Conservation (phyloP, 1,140 invertebrate species). For the Brachystomella parvula region DNA sequence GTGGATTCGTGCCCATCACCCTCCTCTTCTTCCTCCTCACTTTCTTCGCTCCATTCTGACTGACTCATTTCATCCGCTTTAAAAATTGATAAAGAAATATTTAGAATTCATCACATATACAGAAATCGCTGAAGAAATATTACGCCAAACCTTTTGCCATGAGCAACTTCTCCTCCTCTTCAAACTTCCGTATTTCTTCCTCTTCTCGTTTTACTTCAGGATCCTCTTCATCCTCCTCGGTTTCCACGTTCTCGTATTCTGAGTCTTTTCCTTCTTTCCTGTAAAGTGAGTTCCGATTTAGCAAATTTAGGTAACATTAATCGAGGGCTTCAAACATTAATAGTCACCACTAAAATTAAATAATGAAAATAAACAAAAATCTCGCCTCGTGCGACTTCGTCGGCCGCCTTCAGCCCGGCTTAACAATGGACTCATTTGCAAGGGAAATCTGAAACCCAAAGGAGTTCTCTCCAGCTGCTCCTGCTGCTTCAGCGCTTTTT, state of each 20-base stretch:
- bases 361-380: constrained; percentile 11
- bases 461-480: constrained; percentile 37
- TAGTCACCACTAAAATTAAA: not conserved
- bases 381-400: constrained; percentile 9
- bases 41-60: constrained; percentile 68
- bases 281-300: constrained; percentile 10
- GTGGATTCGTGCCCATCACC: constrained; percentile 57
- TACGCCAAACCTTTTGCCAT: constrained; percentile 42
- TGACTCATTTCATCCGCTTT: constrained; percentile 50
- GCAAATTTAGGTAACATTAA: not conserved
- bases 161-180: constrained; percentile 49
- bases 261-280: constrained; percentile 40
- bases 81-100: not conserved
- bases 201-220: constrained; percentile 39
- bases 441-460: constrained; percentile 35
- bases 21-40: constrained; percentile 39
- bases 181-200: constrained; percentile 41
- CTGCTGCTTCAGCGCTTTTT: constrained; percentile 46
- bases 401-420: constrained; percentile 11
- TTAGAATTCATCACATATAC: not conserved
- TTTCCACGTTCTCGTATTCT: constrained; percentile 41
- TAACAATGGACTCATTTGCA: constrained; percentile 35
- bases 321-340: not conserved
- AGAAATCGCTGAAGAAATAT: not conserved
- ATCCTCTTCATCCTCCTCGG: constrained; percentile 39